Evolutionary conservation across 2,888 invertebrate species (phyloP).

Genomic region (Homarus gammarus): DNA sequence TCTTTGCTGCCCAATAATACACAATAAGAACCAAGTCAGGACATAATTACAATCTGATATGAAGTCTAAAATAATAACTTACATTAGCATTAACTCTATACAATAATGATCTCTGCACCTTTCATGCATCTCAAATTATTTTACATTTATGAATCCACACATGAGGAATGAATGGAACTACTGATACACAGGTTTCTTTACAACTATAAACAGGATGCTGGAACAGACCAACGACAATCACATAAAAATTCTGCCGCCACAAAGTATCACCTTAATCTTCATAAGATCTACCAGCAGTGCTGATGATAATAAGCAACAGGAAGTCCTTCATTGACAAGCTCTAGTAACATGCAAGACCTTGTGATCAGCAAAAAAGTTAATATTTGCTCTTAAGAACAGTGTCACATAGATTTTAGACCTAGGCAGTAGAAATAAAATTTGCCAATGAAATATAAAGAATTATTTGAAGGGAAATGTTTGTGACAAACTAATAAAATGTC

Average conservation of each 20-base stretch:
- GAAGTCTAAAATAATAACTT: conserved; percentile 51
- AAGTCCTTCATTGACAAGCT: conserved; percentile 4
- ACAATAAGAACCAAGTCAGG: conserved; percentile 3
- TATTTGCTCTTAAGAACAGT: background rate
- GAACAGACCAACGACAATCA: conserved; percentile 26
- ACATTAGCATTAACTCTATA: conserved; percentile 43
- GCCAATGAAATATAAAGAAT: background rate
- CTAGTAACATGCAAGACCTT: background rate
- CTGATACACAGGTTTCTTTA: conserved; percentile 36
- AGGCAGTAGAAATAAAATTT: background rate
- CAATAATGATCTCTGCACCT: conserved; percentile 49
- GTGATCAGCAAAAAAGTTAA: background rate
- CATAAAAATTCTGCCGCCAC: conserved; percentile 8
- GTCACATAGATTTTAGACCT: background rate
- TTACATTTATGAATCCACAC: conserved; percentile 48
- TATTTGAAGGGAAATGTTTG: background rate
- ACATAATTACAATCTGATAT: conserved; percentile 12
- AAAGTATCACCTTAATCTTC: conserved; percentile 29
- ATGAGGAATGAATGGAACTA: conserved; percentile 58
- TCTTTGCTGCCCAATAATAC: conserved; percentile 35
- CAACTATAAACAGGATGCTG: conserved; percentile 52
- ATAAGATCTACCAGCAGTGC: conserved; percentile 22
- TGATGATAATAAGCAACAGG: conserved; percentile 10
- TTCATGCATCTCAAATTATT: conserved; percentile 42
- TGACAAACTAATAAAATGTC: background rate